phyloP scores from a whole-genome alignment of 1,140 invertebrate species.

The Trissolcus basalis region DNA sequence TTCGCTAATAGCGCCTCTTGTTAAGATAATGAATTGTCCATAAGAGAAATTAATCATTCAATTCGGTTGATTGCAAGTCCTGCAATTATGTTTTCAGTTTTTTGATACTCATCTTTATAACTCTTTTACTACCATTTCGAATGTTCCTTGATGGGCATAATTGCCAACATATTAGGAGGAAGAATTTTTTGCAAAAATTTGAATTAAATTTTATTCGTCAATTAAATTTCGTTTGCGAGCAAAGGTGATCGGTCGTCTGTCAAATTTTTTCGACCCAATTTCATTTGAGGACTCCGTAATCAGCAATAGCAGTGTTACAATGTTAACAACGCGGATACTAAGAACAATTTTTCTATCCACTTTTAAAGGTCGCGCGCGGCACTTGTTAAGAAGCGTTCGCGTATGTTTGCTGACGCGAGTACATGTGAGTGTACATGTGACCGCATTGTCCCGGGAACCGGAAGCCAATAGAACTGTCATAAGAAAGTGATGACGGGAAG shows the following conservation, averaged over 20 bases:
- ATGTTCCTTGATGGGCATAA: no score
- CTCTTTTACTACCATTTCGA: no score
- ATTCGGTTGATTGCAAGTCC: no score
- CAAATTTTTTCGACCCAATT: constrained; percentile 29
- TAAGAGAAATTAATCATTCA: constrained; percentile 1
- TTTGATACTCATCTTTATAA: no score
- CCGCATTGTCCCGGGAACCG: constrained; percentile 62
- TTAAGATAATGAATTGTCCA: not conserved
- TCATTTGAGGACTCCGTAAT: constrained; percentile 24
- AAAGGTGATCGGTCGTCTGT: constrained; percentile 1
- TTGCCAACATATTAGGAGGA: no score
- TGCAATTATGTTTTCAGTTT: no score
- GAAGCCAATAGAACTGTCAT: constrained; percentile 59
- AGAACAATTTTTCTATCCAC: constrained; percentile 31
- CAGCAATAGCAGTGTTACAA: constrained; percentile 19
- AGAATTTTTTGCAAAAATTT: no score
- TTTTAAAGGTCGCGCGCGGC: constrained; percentile 46
- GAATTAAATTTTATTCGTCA: no score
- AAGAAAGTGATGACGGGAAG: constrained; percentile 63
- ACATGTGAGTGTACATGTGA: constrained; percentile 31
- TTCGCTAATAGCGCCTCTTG: no score
- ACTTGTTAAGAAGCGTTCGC: constrained; percentile 30
- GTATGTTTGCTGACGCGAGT: not conserved
- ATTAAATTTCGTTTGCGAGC: no score
- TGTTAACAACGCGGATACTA: constrained; percentile 23